Percentiles rank a stretch among this genome's conserved stretches.
These are phyloP conservation scores for Archocentrus centrarchus DNA, from an alignment of 2,113 vertebrate species.

Conservation along the genomic window DNA sequence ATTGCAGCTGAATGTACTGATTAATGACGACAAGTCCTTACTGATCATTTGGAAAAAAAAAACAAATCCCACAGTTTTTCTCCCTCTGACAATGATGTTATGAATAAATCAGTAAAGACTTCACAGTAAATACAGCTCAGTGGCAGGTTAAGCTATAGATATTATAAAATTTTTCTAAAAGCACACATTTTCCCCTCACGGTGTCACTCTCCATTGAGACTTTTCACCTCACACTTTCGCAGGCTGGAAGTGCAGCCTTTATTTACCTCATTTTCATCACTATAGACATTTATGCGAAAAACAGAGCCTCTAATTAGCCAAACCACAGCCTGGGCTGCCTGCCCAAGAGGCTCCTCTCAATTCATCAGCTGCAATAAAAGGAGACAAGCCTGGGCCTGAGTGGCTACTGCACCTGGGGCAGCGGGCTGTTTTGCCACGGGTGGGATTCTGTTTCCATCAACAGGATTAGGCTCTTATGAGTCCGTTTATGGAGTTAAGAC, in stretches of 20 bases:
- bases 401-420: constrained; percentile 78
- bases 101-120: not conserved
- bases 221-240: constrained; percentile 61
- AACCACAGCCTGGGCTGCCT: constrained; percentile 69
- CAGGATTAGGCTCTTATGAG: constrained; percentile 79
- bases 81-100: rapidly evolving
- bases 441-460: constrained; percentile 83
- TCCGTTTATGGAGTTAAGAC: constrained; percentile 77
- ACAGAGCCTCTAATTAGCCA: constrained; percentile 75
- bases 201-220: constrained; percentile 19
- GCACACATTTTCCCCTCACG: not conserved
- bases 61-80: not conserved
- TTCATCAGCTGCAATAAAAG: constrained; percentile 67
- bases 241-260: constrained; percentile 60
- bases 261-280: constrained; percentile 70
- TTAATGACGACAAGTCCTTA: not conserved
- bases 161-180: constrained; percentile 9
- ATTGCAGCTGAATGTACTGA: constrained; percentile 46
- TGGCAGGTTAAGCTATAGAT: not conserved
- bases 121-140: not conserved
- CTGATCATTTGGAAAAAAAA: not conserved
- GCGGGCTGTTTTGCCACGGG: constrained; percentile 69
- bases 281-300: constrained; percentile 78
- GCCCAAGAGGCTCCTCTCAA: constrained; percentile 74
- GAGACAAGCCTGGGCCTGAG: constrained; percentile 71